phyloP scores from a whole-genome alignment of 2,888 invertebrate species.

The Megastigmus dorsalis region DNA sequence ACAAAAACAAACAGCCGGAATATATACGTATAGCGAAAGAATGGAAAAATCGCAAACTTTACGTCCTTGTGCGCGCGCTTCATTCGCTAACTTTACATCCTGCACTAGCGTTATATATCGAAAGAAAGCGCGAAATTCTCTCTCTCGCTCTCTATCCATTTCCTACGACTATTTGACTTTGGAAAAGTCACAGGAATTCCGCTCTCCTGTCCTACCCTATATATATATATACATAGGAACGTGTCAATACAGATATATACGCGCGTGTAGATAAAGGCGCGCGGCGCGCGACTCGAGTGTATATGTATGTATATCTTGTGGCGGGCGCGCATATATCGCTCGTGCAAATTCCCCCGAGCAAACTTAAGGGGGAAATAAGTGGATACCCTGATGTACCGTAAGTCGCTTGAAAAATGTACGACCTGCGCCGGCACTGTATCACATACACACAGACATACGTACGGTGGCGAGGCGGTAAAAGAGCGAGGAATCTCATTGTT shows the following conservation, averaged over 20 bases:
- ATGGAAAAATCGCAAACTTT: slow-evolving; percentile 22
- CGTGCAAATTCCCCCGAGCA: slow-evolving; percentile 4
- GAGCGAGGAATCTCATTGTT: slow-evolving; percentile 37
- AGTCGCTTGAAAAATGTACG: slow-evolving; percentile 36
- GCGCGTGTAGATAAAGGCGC: no score
- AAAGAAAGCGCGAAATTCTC: background rate
- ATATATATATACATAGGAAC: no score
- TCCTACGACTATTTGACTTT: slow-evolving; percentile 15
- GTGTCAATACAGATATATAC: background rate
- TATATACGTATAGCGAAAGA: no score
- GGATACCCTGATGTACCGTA: background rate
- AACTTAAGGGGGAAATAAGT: slow-evolving; percentile 4
- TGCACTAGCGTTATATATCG: background rate
- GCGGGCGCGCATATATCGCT: no score
- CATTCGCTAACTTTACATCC: slow-evolving; percentile 17
- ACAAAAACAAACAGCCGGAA: background rate
- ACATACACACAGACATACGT: background rate
- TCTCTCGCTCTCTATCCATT: background rate
- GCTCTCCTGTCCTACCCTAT: no score
- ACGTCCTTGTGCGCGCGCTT: background rate
- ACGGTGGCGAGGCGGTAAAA: slow-evolving; percentile 19
- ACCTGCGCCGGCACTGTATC: no score
- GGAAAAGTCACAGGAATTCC: no score
- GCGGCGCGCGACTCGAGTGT: background rate
- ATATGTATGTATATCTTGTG: background rate